Percentiles rank a stretch among this genome's conserved stretches.
Conservation (phyloP, 2,797 vertebrate species). For the Coreius guichenoti region DNA sequence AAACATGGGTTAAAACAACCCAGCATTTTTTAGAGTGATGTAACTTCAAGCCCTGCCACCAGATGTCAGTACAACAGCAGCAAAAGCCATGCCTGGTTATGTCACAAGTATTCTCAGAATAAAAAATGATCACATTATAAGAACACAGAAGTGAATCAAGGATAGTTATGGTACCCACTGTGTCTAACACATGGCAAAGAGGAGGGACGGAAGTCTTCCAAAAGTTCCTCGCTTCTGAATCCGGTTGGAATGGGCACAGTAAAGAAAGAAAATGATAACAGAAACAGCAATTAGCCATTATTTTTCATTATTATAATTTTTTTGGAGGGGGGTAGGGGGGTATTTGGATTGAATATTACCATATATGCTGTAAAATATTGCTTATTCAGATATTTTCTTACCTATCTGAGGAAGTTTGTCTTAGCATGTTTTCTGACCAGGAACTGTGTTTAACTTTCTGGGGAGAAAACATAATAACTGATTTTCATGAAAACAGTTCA, state of each 20-base stretch:
- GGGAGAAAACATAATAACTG: conserved; percentile 22
- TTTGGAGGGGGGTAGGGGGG: too few species aligned
- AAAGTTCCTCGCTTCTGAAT: conserved; percentile 63
- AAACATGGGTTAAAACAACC: too few species aligned
- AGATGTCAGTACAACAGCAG: conserved; percentile 38
- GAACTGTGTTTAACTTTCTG: conserved; percentile 39
- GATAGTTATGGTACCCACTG: conserved; percentile 55
- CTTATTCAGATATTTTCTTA: conserved; percentile 1
- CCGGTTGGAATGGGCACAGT: not conserved
- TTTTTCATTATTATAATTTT: not conserved
- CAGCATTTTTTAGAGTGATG: not conserved
- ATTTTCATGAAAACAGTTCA: not conserved
- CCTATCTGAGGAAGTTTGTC: conserved; percentile 28
- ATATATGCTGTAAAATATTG: not conserved
- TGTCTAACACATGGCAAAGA: conserved; percentile 44
- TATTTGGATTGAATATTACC: too few species aligned
- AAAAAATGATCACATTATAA: not conserved
- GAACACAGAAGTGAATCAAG: not conserved
- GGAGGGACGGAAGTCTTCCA: conserved; percentile 52
- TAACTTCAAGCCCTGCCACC: conserved; percentile 15
- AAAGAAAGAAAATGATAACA: not conserved
- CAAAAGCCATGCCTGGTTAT: too few species aligned
- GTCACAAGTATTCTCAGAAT: not conserved
- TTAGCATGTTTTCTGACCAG: conserved; percentile 43
- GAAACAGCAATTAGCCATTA: not conserved